phyloP scores from a whole-genome alignment of 2,113 vertebrate genomes.

The Chamaetylas fuelleborni region DNA sequence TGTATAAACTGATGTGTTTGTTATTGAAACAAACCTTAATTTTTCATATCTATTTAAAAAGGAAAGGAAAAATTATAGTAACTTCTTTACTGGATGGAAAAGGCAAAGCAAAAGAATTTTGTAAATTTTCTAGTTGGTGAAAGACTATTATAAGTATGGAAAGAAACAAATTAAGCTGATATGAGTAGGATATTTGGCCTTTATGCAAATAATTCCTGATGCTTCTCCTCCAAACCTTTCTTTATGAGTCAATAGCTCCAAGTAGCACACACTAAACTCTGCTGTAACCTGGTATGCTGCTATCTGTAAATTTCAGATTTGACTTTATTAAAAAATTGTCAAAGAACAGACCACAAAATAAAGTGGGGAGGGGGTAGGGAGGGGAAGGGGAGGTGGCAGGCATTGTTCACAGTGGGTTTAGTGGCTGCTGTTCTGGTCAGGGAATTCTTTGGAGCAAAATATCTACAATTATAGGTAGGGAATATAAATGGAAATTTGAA shows the following conservation, averaged over 20 bases:
- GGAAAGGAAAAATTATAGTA: neutral
- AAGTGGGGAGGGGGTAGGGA: neutral
- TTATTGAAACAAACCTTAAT: neutral
- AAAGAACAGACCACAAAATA: neutral
- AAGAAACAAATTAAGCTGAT: neutral
- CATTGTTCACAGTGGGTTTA: neutral
- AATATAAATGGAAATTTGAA: constrained; percentile 13
- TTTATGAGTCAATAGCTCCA: neutral
- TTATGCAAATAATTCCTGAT: neutral
- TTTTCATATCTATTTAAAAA: neutral
- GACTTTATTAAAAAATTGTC: neutral
- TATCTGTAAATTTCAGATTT: neutral
- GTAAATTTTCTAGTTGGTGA: neutral
- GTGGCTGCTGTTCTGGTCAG: neutral
- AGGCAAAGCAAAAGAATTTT: neutral
- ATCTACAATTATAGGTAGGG: neutral
- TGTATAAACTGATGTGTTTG: neutral
- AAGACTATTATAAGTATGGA: neutral
- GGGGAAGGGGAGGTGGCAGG: too few species aligned
- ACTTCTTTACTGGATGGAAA: neutral
- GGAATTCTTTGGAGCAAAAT: constrained; percentile 2
- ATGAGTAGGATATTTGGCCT: neutral
- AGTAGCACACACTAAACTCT: neutral
- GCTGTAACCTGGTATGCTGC: neutral
- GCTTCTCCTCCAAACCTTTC: neutral